Evolutionary conservation across 2,113 vertebrate species (phyloP).

Genomic region (Salvelinus sp.): DNA sequence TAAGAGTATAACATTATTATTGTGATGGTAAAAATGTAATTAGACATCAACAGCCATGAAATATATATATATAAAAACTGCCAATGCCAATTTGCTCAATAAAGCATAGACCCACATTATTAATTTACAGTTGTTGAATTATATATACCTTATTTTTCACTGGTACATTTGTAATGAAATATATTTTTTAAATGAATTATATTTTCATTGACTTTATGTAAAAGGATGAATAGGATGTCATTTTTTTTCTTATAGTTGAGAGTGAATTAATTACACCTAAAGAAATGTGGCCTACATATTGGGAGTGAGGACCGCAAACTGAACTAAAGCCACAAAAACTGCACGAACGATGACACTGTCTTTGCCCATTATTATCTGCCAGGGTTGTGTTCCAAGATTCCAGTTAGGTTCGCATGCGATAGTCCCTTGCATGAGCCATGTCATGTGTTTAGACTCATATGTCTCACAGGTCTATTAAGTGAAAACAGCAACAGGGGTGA

Average conservation of each 20-base stretch:
- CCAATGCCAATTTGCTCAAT: too few relatives aligned
- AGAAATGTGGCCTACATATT: too few relatives aligned
- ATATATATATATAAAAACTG: too few relatives aligned
- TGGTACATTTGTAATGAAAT: too few relatives aligned
- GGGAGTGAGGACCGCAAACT: too few relatives aligned
- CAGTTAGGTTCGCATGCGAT: slow-evolving; percentile 35
- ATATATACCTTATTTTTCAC: background rate
- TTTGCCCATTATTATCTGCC: slow-evolving; percentile 36
- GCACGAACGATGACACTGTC: slow-evolving; percentile 24
- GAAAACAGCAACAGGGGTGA: slow-evolving; percentile 30
- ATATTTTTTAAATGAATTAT: background rate
- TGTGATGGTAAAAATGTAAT: too few relatives aligned
- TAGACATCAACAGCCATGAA: too few relatives aligned
- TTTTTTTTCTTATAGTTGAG: too few relatives aligned
- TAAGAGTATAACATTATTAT: too few relatives aligned
- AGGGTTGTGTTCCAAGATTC: slow-evolving; percentile 14
- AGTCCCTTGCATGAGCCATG: slow-evolving; percentile 39
- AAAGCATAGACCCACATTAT: too few relatives aligned
- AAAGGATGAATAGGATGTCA: background rate
- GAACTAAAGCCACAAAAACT: background rate
- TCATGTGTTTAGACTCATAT: background rate
- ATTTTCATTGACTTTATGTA: background rate
- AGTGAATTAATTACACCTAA: too few relatives aligned
- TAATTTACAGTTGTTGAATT: background rate
- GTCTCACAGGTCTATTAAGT: slow-evolving; percentile 53